Base-by-base conservation (phyloP, 2,888 invertebrate genomes). In the Fragum sueziense region DNA sequence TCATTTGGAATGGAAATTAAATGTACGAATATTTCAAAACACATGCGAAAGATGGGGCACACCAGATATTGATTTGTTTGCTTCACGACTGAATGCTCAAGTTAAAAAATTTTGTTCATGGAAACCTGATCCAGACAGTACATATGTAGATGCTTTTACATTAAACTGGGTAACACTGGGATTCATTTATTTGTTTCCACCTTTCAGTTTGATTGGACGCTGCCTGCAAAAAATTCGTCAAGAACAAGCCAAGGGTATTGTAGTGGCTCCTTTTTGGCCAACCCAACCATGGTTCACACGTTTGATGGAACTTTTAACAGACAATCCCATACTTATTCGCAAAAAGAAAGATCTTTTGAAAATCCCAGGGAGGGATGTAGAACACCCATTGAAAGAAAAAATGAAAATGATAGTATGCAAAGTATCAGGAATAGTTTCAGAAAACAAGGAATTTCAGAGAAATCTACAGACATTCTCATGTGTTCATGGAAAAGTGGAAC, bases 251-350 rank as follows among this genome's bases (percentile, higher is more conserved):
- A 59, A 22, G 31, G 74, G 62, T n/a, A 71, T 80, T 20, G 47
- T 82, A 1, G 67, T 80, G 47, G 68, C 69, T 31, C 71, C 74
- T 22, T n/a, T 76, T 25, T 82, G 82, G 72, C 47, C 59, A 14
- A 82, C 74, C 17, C 76, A 80, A 69, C 47, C 67, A 20, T 72
- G 79, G 82, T 76, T 76, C 41, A 14, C 74, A 25, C 6, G 22
- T 57, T 17, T 74, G 20, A 73, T 71, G 54, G 37, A 61, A 47
- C 20, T 54, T 14, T n/a, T 76, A n/a, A 31, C 34, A 11, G 59
- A 67, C 20, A 11, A 11, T 14, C 72, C 76, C 14, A 6, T 52
- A 20, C 41, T 72, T 22, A 31, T 76, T 37, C 29, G 33, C 27
- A 70, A 70, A 33, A 70, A 33, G 25, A 70, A 57, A 25, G 65